Percentiles rank a stretch among this genome's conserved stretches.
Evolutionary conservation across 2,888 invertebrate species (phyloP).

Genomic region (Ctena decussata): DNA sequence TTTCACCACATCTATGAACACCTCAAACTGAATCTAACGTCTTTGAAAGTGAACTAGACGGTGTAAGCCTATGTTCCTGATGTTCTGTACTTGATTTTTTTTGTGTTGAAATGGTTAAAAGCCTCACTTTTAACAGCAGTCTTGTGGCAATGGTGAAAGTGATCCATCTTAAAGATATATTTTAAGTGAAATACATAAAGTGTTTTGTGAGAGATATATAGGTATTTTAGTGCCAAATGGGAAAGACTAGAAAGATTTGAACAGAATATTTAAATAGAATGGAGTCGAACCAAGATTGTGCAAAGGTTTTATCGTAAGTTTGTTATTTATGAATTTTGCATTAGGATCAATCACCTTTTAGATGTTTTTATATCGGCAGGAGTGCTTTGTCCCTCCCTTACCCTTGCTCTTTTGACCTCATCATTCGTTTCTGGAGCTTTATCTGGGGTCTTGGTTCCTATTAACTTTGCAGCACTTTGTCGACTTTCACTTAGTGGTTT

Average conservation of each 20-base stretch:
- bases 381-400: constrained; percentile 60
- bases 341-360: constrained; percentile 68
- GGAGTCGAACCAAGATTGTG: not conserved
- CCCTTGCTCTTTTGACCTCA: constrained; percentile 68
- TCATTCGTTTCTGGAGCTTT: not conserved
- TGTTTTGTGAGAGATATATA: not conserved
- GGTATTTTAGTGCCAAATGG: not conserved
- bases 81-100: no score
- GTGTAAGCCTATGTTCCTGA: no score
- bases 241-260: not conserved
- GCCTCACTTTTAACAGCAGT: no score
- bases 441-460: not conserved
- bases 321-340: not conserved
- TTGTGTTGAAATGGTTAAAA: no score
- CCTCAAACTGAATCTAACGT: no score
- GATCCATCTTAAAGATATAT: no score
- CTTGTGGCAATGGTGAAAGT: no score
- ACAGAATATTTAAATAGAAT: not conserved
- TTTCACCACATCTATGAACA: no score
- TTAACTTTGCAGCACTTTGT: constrained; percentile 6
- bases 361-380: constrained; percentile 60
- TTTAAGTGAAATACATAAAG: no score
- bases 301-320: not conserved
- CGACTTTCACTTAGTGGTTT: not conserved
- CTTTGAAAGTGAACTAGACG: no score